Base-by-base conservation (phyloP, 1,140 invertebrate genomes). In the Amyelois transitella region DNA sequence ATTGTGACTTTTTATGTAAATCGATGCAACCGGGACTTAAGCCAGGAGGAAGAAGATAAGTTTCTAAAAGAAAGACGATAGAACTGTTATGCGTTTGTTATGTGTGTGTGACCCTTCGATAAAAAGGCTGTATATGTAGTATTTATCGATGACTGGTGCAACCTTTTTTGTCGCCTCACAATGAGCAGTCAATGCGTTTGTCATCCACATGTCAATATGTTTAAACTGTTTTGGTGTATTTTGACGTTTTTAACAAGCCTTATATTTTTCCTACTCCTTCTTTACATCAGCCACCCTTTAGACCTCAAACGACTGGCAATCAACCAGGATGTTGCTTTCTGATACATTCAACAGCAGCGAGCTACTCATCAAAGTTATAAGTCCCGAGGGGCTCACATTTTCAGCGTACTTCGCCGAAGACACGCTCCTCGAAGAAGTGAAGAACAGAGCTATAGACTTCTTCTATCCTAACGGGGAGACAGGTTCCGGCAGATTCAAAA, bases 401-500 rank as follows among this genome's bases (percentile, higher is more conserved):
- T 64, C 69, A 0, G 66, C 73, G 0, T 77, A 66, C 28, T 84
- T 84, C 50, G 6, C 74, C n/a, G 82, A 82, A 53, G 77, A 86
- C 6, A 84, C 77, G 0, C 60, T 86, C 0, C 71, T 87, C 1
- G 84, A 87, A 44, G 81, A 84, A 47, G 66, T 87, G 0, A 85
- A 85, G 49, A 84, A 81, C 18, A 60, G 73, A 0, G 72, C 82
- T 0, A 72, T 84, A n/a, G 77, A 83, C 19, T 77, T 55, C 61
- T 87, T 87, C 58, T 87, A 86, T 54, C 78, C 81, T 0, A 73
- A 67, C 14, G 82, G 78, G 10, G 84, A 84, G 38, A 63, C 66
- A 0, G 73, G 81, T 1, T 55, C 77, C 0, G 67, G 67, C 10
- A 59, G 81, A 2, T 87, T 72, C 25, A 87, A 87, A 56, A 71